Evolutionary conservation across 2,797 vertebrate genomes (phyloP).

Genomic region (Cynopterus sphinx): DNA sequence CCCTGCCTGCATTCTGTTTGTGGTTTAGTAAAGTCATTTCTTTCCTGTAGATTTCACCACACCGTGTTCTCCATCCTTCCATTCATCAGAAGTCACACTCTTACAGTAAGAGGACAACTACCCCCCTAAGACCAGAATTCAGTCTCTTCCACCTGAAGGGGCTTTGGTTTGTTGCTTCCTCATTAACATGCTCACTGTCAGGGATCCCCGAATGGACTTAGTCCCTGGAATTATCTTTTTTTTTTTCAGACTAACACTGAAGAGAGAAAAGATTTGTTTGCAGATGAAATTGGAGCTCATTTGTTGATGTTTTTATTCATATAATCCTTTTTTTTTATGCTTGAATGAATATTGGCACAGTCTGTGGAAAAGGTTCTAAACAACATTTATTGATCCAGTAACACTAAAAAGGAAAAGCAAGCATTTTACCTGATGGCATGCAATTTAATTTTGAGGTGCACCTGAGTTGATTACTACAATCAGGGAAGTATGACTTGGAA

Average conservation of each 20-base stretch:
- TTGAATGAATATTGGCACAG: neutral
- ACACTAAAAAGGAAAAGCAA: neutral
- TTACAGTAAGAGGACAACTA: neutral
- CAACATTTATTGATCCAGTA: neutral
- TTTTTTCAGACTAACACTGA: neutral
- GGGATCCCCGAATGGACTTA: neutral
- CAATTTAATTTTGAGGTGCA: neutral
- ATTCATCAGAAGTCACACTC: neutral
- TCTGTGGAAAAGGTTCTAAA: neutral
- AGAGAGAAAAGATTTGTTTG: neutral
- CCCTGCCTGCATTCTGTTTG: neutral
- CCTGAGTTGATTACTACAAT: constrained; percentile 39
- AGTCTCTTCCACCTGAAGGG: neutral
- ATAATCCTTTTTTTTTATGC: neutral
- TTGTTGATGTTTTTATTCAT: neutral
- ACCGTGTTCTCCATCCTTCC: neutral
- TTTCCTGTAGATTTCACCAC: neutral
- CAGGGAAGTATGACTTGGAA: constrained; percentile 14
- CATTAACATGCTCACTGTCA: neutral
- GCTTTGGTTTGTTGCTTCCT: neutral
- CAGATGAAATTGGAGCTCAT: neutral
- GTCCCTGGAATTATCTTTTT: neutral
- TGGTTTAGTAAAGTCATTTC: neutral
- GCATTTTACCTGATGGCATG: neutral
- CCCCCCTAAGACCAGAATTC: neutral